Evolutionary conservation across 2,113 vertebrate genomes (phyloP).

Genomic region (Triplophysa rosa): DNA sequence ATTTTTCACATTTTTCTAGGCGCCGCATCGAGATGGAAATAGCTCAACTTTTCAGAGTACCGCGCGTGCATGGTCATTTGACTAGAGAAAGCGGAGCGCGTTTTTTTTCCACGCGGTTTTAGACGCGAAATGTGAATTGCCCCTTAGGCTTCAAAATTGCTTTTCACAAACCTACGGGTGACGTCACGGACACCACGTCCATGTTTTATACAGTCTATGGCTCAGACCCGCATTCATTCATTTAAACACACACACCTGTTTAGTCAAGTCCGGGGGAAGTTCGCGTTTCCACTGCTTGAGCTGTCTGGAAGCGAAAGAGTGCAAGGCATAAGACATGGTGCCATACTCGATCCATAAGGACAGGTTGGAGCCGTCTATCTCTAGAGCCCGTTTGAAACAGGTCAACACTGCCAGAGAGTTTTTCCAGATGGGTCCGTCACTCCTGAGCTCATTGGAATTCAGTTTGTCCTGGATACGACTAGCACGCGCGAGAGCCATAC

Average conservation of each 20-base stretch:
- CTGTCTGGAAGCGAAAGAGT: slow-evolving; percentile 93
- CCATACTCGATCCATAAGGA: slow-evolving; percentile 97
- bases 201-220: too few species aligned
- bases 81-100: too few species aligned
- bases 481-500: slow-evolving; percentile 95
- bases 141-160: too few species aligned
- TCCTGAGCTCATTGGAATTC: slow-evolving; percentile 96
- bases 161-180: too few species aligned
- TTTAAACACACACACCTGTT: slow-evolving; percentile 74
- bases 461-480: slow-evolving; percentile 97
- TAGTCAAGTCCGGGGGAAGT: slow-evolving; percentile 84
- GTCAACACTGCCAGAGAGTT: slow-evolving; percentile 88
- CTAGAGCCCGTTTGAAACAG: slow-evolving; percentile 91
- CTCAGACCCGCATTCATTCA: neutral
- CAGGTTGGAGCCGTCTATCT: slow-evolving; percentile 91
- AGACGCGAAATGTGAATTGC: too few species aligned
- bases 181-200: too few species aligned
- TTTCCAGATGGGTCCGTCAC: slow-evolving; percentile 95
- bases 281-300: slow-evolving; percentile 90
- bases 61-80: too few species aligned
- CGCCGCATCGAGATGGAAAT: too few species aligned
- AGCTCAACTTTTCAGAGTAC: too few species aligned
- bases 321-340: slow-evolving; percentile 88
- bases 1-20: too few species aligned
- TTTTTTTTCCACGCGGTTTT: too few species aligned